phyloP scores from a whole-genome alignment of 2,797 vertebrate species.

The Peromyscus melanophrys region DNA sequence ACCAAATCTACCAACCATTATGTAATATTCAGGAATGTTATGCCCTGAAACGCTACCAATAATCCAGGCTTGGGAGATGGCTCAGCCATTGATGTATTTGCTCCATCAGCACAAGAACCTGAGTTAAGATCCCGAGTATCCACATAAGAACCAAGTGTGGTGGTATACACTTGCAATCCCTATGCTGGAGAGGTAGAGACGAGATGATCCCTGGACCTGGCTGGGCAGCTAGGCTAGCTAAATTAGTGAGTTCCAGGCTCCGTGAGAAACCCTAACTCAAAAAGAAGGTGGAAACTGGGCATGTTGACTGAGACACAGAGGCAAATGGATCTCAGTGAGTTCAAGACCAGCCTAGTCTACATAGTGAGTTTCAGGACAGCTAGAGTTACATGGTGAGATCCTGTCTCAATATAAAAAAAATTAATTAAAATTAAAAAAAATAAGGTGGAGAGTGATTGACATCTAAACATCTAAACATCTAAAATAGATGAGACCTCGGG shows the following conservation, averaged over 20 bases:
- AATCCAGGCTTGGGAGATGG: neutral
- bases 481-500: neutral
- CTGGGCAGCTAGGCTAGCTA: neutral
- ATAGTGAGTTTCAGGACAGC: neutral
- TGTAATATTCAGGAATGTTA: neutral
- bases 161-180: neutral
- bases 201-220: neutral
- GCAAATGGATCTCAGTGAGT: neutral
- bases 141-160: too few relatives aligned
- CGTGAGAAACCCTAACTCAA: neutral
- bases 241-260: neutral
- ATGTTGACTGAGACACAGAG: neutral
- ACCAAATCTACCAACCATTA: neutral
- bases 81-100: neutral
- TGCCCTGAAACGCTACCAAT: neutral
- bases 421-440: neutral
- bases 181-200: neutral
- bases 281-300: neutral
- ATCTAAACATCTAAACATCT: too few relatives aligned
- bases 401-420: neutral
- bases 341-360: neutral
- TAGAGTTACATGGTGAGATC: neutral
- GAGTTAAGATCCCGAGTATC: too few relatives aligned
- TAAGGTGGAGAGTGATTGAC: too few relatives aligned
- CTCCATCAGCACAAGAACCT: too few relatives aligned